Percentiles rank a stretch among this genome's conserved stretches.
phyloP scores from a whole-genome alignment of 2,888 invertebrate genomes.

The Drosophila eohydei region DNA sequence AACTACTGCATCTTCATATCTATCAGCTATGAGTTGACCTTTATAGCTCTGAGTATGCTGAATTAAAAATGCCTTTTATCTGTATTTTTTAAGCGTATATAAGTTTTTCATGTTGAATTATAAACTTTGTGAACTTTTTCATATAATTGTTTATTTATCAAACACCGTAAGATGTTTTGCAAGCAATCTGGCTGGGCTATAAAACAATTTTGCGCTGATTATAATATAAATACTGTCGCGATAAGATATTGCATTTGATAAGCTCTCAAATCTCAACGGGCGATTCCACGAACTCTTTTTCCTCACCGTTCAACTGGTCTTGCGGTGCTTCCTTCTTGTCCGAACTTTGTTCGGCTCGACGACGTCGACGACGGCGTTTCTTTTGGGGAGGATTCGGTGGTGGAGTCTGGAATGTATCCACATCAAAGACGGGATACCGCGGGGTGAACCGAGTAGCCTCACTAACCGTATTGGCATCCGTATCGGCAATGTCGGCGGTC shows the following conservation, averaged over 20 bases:
- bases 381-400: slow-evolving; percentile 78
- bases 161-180: slow-evolving; percentile 18
- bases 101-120: neutral
- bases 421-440: slow-evolving; percentile 83
- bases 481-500: slow-evolving; percentile 81
- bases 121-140: slow-evolving; percentile 26
- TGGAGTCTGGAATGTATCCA: slow-evolving; percentile 75
- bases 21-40: neutral
- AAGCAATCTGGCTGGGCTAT: slow-evolving; percentile 21
- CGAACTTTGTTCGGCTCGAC: slow-evolving; percentile 39
- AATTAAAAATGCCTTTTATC: neutral
- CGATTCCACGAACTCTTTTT: slow-evolving; percentile 66
- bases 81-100: neutral
- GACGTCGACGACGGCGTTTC: slow-evolving; percentile 62
- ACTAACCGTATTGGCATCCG: slow-evolving; percentile 78
- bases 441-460: slow-evolving; percentile 80
- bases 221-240: slow-evolving; percentile 60
- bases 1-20: neutral
- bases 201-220: slow-evolving; percentile 28
- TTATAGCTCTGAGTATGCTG: neutral
- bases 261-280: slow-evolving; percentile 67
- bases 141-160: slow-evolving; percentile 47
- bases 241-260: slow-evolving; percentile 55
- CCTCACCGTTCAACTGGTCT: slow-evolving; percentile 10
- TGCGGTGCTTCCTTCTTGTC: slow-evolving; percentile 25